Conservation (phyloP, 2,113 vertebrate genomes). For the Helogale parvula region DNA sequence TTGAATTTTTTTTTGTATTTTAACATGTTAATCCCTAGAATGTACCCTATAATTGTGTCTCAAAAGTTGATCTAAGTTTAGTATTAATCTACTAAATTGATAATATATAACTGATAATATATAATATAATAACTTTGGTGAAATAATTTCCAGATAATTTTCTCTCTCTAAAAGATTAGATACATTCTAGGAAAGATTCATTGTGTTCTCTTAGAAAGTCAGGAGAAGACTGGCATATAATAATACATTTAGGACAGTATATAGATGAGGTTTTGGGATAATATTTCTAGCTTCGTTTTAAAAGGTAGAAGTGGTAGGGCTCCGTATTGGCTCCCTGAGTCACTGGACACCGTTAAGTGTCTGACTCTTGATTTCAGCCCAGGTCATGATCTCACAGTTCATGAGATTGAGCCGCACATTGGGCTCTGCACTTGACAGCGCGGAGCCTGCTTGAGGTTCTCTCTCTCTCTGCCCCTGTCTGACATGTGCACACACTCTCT, state of each 20-base stretch:
- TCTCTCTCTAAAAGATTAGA: background rate
- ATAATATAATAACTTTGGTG: background rate
- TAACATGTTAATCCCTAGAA: background rate
- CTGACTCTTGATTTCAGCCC: too few species aligned
- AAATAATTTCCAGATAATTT: constrained; percentile 32
- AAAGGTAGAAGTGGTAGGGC: background rate
- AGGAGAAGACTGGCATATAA: background rate
- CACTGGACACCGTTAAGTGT: too few species aligned
- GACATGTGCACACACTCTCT: too few species aligned
- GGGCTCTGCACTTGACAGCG: too few species aligned
- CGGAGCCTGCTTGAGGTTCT: too few species aligned
- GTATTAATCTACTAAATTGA: background rate
- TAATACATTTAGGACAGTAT: background rate
- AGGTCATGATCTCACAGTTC: too few species aligned
- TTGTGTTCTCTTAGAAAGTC: constrained; percentile 12
- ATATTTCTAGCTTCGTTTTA: constrained; percentile 35
- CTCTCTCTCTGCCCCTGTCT: too few species aligned
- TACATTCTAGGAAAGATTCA: background rate
- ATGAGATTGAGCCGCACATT: too few species aligned
- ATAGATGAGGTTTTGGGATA: background rate
- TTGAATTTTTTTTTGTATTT: background rate
- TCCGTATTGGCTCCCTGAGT: too few species aligned
- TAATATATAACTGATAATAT: background rate
- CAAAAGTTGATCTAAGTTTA: constrained; percentile 32
- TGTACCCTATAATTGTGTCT: background rate